Percentiles rank a stretch among this genome's conserved stretches.
Evolutionary conservation across 92 coral and sea anemone species (phyloP).

Genomic region (Parazoanthus atlanticus): DNA sequence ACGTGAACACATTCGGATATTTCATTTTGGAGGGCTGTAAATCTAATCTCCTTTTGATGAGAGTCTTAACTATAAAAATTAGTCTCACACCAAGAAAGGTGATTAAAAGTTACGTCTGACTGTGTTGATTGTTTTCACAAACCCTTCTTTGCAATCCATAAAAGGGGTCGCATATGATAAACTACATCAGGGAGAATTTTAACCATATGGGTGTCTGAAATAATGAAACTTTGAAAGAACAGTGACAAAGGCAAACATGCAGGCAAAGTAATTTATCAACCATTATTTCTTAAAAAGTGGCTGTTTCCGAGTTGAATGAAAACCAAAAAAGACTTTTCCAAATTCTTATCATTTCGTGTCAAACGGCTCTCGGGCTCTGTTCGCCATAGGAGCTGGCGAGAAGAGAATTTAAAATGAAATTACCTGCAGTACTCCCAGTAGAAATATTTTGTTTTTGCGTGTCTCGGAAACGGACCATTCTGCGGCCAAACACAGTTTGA

Average conservation of each 20-base stretch:
- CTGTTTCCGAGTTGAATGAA: conserved; percentile 8
- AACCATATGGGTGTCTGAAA: neutral
- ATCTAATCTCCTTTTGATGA: conserved; percentile 44
- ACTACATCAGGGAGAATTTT: neutral
- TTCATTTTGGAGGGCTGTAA: conserved; percentile 19
- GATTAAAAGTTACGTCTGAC: conserved; percentile 24
- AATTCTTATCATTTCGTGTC: neutral
- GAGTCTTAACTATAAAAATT: conserved; percentile 37
- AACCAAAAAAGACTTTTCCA: neutral
- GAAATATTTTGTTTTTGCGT: conserved; percentile 16
- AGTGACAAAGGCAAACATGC: neutral
- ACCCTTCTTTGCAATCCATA: conserved; percentile 25
- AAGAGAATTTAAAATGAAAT: conserved; percentile 14
- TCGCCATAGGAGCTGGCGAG: conserved; percentile 19
- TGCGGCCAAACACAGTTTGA: conserved; percentile 27
- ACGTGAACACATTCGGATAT: neutral
- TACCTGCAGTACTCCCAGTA: neutral
- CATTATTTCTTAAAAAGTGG: neutral
- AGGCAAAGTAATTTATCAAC: neutral
- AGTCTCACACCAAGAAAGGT: conserved; percentile 44
- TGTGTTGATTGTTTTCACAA: conserved; percentile 40
- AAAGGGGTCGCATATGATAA: neutral
- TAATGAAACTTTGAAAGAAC: neutral
- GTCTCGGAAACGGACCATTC: neutral
- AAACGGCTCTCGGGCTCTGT: neutral